Percentiles rank a stretch among this genome's conserved stretches.
Evolutionary conservation across 2,797 vertebrate species (phyloP).

Genomic region (Eulemur albifrons): DNA sequence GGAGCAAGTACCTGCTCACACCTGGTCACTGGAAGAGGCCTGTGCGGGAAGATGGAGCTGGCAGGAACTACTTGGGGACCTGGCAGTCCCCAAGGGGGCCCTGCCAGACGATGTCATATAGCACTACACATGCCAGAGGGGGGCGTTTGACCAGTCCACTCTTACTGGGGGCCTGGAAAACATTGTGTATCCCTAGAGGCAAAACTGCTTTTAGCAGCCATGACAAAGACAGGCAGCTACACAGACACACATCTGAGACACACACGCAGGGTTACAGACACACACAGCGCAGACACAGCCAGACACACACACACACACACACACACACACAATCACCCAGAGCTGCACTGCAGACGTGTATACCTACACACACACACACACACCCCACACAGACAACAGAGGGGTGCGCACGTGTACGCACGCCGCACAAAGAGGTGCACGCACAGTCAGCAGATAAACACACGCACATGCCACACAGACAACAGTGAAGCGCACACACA

Average conservation of each 20-base stretch:
- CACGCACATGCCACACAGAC: background rate
- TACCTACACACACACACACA: background rate
- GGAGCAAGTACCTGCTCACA: accelerated
- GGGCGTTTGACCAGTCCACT: background rate
- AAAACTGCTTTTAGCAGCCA: background rate
- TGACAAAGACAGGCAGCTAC: background rate
- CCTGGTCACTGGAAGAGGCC: background rate
- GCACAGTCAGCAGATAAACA: too few species aligned
- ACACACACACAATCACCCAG: too few species aligned
- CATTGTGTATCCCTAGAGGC: background rate
- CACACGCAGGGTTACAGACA: background rate
- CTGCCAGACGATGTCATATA: background rate
- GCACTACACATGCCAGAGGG: too few species aligned
- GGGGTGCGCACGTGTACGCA: too few species aligned
- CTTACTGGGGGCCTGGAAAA: background rate
- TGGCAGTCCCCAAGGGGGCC: background rate
- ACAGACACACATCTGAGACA: background rate
- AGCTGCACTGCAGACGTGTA: background rate
- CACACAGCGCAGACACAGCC: background rate
- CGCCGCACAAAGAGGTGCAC: too few species aligned
- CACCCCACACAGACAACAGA: too few species aligned
- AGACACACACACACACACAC: background rate
- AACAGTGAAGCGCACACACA: background rate
- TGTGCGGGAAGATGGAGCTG: background rate
- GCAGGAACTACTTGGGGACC: accelerated